A percentile compares a stretch with the other conserved stretches of the same genome.
These are phyloP conservation scores for Galleria mellonella DNA, from an alignment of 1,140 invertebrate species.

Conservation along the genomic window DNA sequence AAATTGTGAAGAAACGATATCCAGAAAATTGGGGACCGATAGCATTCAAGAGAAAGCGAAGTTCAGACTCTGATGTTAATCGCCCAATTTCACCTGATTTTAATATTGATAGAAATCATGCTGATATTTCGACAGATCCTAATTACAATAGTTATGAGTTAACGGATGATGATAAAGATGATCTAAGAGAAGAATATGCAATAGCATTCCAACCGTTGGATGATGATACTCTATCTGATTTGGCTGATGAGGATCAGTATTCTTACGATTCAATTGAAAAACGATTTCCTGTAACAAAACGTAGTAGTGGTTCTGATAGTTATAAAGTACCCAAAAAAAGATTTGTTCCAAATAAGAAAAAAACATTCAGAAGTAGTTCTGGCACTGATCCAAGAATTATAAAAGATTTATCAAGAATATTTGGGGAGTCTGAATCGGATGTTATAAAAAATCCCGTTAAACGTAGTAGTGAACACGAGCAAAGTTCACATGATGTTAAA, in stretches of 20 bases:
- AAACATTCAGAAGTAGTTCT: slow-evolving; percentile 61
- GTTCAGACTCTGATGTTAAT: slow-evolving; percentile 50
- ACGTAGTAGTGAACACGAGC: slow-evolving; percentile 52
- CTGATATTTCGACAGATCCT: slow-evolving; percentile 45
- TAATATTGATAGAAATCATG: slow-evolving; percentile 49
- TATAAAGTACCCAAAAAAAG: slow-evolving; percentile 68
- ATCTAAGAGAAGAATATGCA: slow-evolving; percentile 73
- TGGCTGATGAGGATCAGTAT: slow-evolving; percentile 60
- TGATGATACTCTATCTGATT: slow-evolving; percentile 60
- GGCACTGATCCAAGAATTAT: slow-evolving; percentile 73
- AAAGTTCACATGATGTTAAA: slow-evolving; percentile 48
- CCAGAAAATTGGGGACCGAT: slow-evolving; percentile 67
- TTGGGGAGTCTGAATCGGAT: slow-evolving; percentile 53
- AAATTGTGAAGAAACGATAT: slow-evolving; percentile 62
- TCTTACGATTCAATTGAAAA: slow-evolving; percentile 69
- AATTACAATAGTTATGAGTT: slow-evolving; percentile 61
- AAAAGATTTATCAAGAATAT: slow-evolving; percentile 74
- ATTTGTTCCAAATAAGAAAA: slow-evolving; percentile 56
- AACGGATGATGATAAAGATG: slow-evolving; percentile 53
- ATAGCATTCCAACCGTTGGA: slow-evolving; percentile 74
- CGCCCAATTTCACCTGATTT: slow-evolving; percentile 30
- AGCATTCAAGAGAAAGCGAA: slow-evolving; percentile 69
- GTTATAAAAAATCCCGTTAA: slow-evolving; percentile 64
- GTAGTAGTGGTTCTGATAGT: slow-evolving; percentile 71
- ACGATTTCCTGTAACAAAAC: slow-evolving; percentile 79